Evolutionary conservation across 2,888 invertebrate species (phyloP).

Genomic region (Chymomyza fuscimana): DNA sequence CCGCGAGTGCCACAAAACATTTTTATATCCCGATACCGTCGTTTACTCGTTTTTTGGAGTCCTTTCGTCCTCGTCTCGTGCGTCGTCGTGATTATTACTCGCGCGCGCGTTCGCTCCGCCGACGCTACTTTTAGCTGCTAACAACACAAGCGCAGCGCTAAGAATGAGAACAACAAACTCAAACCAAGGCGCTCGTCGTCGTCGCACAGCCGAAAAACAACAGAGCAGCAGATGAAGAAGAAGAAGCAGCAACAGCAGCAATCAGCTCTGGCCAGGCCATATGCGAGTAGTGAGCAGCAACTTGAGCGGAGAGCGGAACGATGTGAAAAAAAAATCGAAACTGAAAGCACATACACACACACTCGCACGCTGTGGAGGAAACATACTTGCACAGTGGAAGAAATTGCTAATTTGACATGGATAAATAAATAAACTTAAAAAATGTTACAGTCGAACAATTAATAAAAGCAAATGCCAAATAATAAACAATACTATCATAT

Average conservation of each 20-base stretch:
- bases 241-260: conserved; percentile 29
- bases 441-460: no score
- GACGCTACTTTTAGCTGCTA: conserved; percentile 42
- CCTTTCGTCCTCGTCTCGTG: conserved; percentile 49
- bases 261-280: background rate
- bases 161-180: conserved; percentile 72
- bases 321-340: conserved; percentile 48
- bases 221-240: conserved; percentile 47
- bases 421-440: no score
- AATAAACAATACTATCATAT: no score
- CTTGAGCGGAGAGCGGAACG: conserved; percentile 34
- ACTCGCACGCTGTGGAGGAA: conserved; percentile 19
- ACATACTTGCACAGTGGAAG: background rate
- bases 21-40: conserved; percentile 75
- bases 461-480: no score
- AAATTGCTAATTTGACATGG: no score
- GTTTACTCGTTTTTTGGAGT: conserved; percentile 53
- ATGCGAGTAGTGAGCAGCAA: conserved; percentile 17
- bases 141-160: conserved; percentile 65
- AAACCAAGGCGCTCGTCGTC: conserved; percentile 38
- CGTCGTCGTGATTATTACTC: conserved; percentile 43
- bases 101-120: conserved; percentile 32
- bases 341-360: conserved; percentile 25
- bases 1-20: conserved; percentile 76
- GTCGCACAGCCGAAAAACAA: conserved; percentile 45